phyloP scores from a whole-genome alignment of 1,140 invertebrate genomes.

The Tyrophagus putrescentiae region DNA sequence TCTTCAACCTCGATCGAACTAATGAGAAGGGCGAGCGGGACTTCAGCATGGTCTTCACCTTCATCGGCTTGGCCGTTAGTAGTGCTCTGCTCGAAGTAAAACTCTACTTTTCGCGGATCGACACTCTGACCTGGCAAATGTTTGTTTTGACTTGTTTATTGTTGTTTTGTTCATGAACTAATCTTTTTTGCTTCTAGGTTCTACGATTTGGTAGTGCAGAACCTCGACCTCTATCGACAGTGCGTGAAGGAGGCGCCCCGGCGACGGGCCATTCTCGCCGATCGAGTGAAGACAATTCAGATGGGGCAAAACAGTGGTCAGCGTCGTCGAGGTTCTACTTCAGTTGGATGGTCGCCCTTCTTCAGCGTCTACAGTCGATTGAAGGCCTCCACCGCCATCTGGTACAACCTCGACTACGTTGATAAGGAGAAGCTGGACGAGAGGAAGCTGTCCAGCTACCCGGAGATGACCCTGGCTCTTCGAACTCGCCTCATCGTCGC shows the following conservation, averaged over 20 bases:
- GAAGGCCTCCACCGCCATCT: neutral
- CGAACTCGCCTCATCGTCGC: neutral
- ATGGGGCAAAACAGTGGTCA: neutral
- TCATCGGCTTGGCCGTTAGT: neutral
- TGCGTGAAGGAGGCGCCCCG: neutral
- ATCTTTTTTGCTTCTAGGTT: too few species aligned
- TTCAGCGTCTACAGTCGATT: neutral
- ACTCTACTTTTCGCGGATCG: neutral
- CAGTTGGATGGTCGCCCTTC: conserved; percentile 2
- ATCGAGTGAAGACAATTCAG: neutral
- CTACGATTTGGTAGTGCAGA: neutral
- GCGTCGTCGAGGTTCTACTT: neutral
- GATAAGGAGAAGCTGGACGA: neutral
- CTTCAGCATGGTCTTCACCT: neutral
- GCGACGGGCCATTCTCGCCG: neutral
- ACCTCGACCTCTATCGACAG: neutral
- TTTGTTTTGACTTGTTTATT: too few species aligned
- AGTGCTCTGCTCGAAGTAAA: neutral
- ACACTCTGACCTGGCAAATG: conserved; percentile 6
- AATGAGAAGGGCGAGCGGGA: neutral
- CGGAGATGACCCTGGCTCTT: neutral
- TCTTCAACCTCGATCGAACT: neutral
- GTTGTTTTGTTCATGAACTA: too few species aligned
- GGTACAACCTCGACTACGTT: neutral
- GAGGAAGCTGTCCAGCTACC: neutral